These are phyloP conservation scores for Neuroscelio doddi DNA, from an alignment of 2,888 invertebrate genomes.

Conservation along the genomic window DNA sequence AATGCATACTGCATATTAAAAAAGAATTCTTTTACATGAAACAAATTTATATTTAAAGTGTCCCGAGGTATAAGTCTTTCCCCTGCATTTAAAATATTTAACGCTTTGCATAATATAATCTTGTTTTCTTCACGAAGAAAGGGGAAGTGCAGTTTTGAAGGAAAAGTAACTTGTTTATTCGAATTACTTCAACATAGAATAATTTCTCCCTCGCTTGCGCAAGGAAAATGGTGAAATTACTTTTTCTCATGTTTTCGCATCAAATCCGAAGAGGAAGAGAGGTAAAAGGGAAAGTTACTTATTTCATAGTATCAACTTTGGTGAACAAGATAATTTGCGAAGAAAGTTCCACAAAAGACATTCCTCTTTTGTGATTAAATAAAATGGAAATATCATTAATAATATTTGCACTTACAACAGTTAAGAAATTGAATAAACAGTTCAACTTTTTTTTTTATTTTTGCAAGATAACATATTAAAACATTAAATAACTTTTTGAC, in stretches of 20 bases:
- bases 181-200: conserved; percentile 40
- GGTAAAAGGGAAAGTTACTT: conserved; percentile 42
- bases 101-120: conserved; percentile 49
- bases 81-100: conserved; percentile 33
- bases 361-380: too few species aligned
- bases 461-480: too few species aligned
- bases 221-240: conserved; percentile 44
- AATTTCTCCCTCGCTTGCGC: conserved; percentile 29
- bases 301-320: conserved; percentile 15
- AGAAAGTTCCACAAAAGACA: conserved; percentile 1
- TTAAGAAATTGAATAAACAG: too few species aligned
- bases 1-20: too few species aligned
- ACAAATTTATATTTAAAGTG: conserved; percentile 39
- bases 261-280: conserved; percentile 17
- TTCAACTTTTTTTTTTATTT: too few species aligned
- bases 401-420: too few species aligned
- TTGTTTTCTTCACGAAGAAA: conserved; percentile 48
- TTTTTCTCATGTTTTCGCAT: conserved; percentile 40
- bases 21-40: too few species aligned
- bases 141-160: conserved; percentile 36
- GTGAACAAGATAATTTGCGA: conserved; percentile 27
- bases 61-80: too few species aligned
- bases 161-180: conserved; percentile 47
- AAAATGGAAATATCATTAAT: too few species aligned
- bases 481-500: too few species aligned